Conservation (phyloP, 2,888 invertebrate species). For the Clunio marinus region DNA sequence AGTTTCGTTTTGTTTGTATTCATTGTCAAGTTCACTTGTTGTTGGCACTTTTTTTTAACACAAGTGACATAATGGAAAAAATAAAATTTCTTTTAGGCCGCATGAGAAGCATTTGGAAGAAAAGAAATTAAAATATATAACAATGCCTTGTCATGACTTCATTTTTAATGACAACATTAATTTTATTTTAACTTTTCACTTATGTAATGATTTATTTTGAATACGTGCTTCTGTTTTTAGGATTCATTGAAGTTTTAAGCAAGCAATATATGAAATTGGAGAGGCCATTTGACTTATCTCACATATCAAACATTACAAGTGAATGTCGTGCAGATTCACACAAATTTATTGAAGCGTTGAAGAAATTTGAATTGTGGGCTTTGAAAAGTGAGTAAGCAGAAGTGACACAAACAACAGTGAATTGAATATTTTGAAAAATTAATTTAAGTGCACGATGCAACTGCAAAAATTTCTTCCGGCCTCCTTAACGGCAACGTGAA, state of each 20-base stretch:
- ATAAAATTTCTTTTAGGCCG: too few relatives aligned
- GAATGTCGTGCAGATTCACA: conserved; percentile 40
- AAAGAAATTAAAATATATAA: too few relatives aligned
- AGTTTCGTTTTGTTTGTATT: not conserved
- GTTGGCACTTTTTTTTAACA: too few relatives aligned
- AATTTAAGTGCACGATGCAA: conserved; percentile 36
- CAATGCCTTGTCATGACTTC: too few relatives aligned
- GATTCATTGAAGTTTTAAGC: conserved; percentile 39
- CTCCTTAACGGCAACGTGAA: conserved; percentile 56
- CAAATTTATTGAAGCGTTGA: conserved; percentile 40
- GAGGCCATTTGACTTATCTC: conserved; percentile 41
- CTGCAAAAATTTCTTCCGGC: conserved; percentile 56
- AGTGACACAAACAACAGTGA: too few relatives aligned
- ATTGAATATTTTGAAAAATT: not conserved
- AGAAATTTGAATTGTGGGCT: conserved; percentile 41
- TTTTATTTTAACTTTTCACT: too few relatives aligned
- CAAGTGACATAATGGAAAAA: too few relatives aligned
- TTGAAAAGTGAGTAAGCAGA: conserved; percentile 40
- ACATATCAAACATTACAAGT: conserved; percentile 38
- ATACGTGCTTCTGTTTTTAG: too few relatives aligned
- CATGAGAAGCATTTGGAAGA: too few relatives aligned
- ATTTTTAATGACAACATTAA: too few relatives aligned
- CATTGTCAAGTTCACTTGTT: conserved; percentile 35
- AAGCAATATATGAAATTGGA: conserved; percentile 31
- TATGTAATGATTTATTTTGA: too few relatives aligned